Base-by-base conservation (phyloP, 2,888 invertebrate species). In the Luffia ferchaultella region DNA sequence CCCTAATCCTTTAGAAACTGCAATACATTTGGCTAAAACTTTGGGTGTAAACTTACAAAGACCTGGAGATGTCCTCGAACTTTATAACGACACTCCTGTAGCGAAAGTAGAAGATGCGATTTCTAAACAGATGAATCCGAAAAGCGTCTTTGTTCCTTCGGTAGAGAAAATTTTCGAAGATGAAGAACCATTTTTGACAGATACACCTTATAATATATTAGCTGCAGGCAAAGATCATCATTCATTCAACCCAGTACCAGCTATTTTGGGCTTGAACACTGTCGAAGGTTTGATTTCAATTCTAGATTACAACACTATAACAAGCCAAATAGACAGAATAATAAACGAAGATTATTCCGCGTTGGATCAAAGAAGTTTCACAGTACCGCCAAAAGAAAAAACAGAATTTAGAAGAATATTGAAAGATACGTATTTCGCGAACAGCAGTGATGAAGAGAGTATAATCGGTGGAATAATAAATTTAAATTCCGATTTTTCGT, bases 261-360 rank as follows among this genome's bases (percentile, higher is more conserved):
- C 77, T 0, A 73, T 88, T 2, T 70, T 85, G 55, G 88, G 88
- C 0, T 63, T 86, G 0, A 86, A 82, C 48, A 85, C 85, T 0
- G 84, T 80, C 0, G 88, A 88, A 64, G 88, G 87, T 0, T 55
- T 87, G 1, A 72, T 79, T 0, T 72, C 74, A 46, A 82, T 76
- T 52, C 60, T 78, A 18, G 77, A 80, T 49, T 76, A 74, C 49
- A 64, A 73, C 40, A 76, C 78, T 0, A 69, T 79, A 1, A 76
- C 74, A 0, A 75, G 76, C 53, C 73, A 74, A 58, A 72, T 75
- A 63, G 71, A 79, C 17, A 61, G 79, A 54, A 71, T 79, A 0
- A 62, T 65, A 42, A 70, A 78, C 42, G 76, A 75, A 56, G 77
- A 83, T 47, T 70, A 64, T 42, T 67, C 76, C 9, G 73, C 69